A percentile compares a stretch with the other conserved stretches of the same genome.
Conservation (phyloP, 2,113 vertebrate genomes). For the Andinoacara biseriatus region DNA sequence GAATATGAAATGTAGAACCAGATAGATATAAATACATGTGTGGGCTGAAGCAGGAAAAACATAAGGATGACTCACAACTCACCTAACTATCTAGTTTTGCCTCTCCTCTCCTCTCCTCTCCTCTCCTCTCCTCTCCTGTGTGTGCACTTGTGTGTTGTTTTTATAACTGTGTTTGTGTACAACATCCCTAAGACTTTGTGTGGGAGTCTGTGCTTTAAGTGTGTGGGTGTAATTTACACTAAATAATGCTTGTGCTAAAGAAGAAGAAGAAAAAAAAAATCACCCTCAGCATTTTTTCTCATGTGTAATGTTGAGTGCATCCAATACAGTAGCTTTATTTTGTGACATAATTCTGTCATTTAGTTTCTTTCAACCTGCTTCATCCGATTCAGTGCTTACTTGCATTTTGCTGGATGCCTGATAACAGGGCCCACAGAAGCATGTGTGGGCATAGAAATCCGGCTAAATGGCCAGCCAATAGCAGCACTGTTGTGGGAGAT, state of each 20-base stretch:
- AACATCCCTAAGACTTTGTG: neutral
- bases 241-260: neutral
- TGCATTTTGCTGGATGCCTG: constrained; percentile 6
- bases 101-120: neutral
- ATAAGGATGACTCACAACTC: constrained; percentile 55
- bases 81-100: constrained; percentile 15
- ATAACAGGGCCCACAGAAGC: neutral
- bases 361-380: constrained; percentile 1
- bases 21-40: constrained; percentile 43
- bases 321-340: constrained; percentile 5
- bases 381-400: neutral
- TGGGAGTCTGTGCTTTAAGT: constrained; percentile 5
- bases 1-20: constrained; percentile 2
- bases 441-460: constrained; percentile 12
- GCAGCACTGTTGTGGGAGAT: neutral
- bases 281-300: neutral
- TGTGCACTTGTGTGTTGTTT: neutral
- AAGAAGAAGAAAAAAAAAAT: neutral
- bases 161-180: neutral
- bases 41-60: constrained; percentile 55
- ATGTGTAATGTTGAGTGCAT: constrained; percentile 14
- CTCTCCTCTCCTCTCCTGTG: neutral
- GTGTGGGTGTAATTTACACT: constrained; percentile 27
- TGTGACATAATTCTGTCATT: constrained; percentile 24
- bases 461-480: neutral